phyloP scores from a whole-genome alignment of 1,140 invertebrate species.

The Conus betulinus region DNA sequence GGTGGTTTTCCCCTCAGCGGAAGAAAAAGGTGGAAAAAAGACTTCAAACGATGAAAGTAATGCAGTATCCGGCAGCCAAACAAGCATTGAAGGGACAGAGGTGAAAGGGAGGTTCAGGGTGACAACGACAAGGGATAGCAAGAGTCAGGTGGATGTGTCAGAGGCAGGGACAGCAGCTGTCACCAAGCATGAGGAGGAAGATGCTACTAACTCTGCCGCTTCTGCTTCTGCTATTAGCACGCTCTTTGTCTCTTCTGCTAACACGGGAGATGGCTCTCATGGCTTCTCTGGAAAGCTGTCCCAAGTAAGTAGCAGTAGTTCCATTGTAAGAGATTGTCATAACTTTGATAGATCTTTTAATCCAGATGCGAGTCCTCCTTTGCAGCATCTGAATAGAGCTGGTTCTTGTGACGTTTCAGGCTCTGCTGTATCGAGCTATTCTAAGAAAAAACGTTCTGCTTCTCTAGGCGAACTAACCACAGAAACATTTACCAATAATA shows the following conservation, averaged over 20 bases:
- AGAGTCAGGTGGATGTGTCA: slow-evolving; percentile 18
- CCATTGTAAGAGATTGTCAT: neutral
- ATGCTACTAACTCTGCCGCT: slow-evolving; percentile 39
- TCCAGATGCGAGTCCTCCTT: neutral
- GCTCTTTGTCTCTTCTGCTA: slow-evolving; percentile 39
- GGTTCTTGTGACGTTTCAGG: slow-evolving; percentile 19
- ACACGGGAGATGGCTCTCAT: slow-evolving; percentile 37
- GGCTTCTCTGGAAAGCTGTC: slow-evolving; percentile 17
- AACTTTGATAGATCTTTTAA: neutral
- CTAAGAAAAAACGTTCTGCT: too few relatives aligned
- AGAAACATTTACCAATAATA: neutral
- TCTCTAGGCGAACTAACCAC: too few relatives aligned
- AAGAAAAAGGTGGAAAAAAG: neutral
- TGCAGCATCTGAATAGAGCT: slow-evolving; percentile 12
- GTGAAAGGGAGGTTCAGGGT: slow-evolving; percentile 53
- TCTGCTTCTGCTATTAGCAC: slow-evolving; percentile 32
- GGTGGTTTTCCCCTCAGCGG: neutral
- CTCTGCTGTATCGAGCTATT: too few relatives aligned
- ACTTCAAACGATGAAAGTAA: neutral
- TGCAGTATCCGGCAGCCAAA: neutral
- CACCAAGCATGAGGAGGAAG: slow-evolving; percentile 32
- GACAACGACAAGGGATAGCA: slow-evolving; percentile 41
- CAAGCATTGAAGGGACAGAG: neutral
- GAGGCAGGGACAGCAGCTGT: neutral
- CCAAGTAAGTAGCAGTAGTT: slow-evolving; percentile 24